Percentiles rank a stretch among this genome's conserved stretches.
phyloP scores from a whole-genome alignment of 37 sponge, comb jelly and placozoan genomes.

The Ianthella basta region DNA sequence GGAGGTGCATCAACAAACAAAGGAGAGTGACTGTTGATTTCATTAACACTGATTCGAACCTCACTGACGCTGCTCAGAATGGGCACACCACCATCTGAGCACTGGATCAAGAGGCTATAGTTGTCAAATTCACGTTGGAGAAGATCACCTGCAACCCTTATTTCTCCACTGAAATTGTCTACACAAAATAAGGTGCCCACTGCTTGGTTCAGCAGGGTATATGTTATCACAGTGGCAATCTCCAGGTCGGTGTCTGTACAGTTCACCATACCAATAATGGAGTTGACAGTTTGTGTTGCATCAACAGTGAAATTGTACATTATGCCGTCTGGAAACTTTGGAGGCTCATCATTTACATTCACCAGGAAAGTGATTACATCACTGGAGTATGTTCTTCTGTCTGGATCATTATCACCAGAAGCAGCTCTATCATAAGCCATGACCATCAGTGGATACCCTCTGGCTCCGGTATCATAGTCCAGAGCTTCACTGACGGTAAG shows the following conservation, averaged over 20 bases:
- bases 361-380: conserved; percentile 44
- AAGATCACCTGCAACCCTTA: conserved; percentile 40
- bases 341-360: conserved; percentile 76
- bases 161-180: conserved; percentile 34
- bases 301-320: conserved; percentile 40
- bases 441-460: conserved; percentile 25
- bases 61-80: not conserved
- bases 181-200: conserved; percentile 30
- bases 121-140: conserved; percentile 30
- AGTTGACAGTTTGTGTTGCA: conserved; percentile 22
- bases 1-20: not conserved
- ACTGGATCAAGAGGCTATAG: conserved; percentile 30
- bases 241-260: conserved; percentile 69
- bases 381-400: not conserved
- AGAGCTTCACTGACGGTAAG: conserved; percentile 46
- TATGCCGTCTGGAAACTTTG: conserved; percentile 26
- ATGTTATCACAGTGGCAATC: conserved; percentile 45
- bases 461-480: conserved; percentile 51
- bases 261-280: conserved; percentile 37
- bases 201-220: conserved; percentile 25
- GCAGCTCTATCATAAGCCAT: conserved; percentile 45
- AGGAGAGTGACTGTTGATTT: not conserved
- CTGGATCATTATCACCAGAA: not conserved
- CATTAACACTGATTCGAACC: not conserved
- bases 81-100: conserved; percentile 45